Conservation (phyloP, 2,888 invertebrate genomes). For the Listrodromus nycthemerus region DNA sequence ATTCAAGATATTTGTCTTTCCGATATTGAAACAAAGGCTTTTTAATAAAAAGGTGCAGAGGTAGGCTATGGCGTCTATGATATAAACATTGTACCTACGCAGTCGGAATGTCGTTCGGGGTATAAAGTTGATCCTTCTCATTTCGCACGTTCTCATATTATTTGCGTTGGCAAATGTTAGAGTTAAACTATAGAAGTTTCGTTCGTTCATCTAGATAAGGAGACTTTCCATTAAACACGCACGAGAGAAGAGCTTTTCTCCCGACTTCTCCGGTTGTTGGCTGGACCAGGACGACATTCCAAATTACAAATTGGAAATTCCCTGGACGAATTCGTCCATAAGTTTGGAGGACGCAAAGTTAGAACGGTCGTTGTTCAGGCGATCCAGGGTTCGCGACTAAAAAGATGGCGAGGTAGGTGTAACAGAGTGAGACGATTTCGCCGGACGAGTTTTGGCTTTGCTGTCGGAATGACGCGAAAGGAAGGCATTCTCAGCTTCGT, state of each 20-base stretch:
- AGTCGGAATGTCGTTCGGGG: not conserved
- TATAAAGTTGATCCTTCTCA: conserved; percentile 1
- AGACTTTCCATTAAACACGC: not conserved
- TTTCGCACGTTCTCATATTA: conserved; percentile 32
- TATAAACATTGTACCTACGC: not conserved
- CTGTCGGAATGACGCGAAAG: conserved; percentile 49
- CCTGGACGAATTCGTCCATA: conserved; percentile 59
- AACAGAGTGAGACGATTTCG: conserved; percentile 12
- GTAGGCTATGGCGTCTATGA: conserved; percentile 4
- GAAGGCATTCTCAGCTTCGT: conserved; percentile 52
- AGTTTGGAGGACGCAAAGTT: conserved; percentile 56
- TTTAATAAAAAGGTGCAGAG: not conserved
- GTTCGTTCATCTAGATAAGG: not conserved
- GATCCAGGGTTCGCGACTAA: not conserved
- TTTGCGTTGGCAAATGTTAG: conserved; percentile 32
- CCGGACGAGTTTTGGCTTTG: conserved; percentile 29
- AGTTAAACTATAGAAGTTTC: not conserved
- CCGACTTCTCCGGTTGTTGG: not conserved
- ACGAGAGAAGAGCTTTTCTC: not conserved
- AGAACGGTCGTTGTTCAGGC: conserved; percentile 36
- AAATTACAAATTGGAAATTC: conserved; percentile 77
- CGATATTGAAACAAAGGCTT: conserved; percentile 45
- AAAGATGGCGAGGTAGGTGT: conserved; percentile 36
- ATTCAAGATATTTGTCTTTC: conserved; percentile 62
- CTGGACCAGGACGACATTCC: conserved; percentile 70